Conservation (phyloP, 2,797 vertebrate genomes). For the Falco peregrinus region DNA sequence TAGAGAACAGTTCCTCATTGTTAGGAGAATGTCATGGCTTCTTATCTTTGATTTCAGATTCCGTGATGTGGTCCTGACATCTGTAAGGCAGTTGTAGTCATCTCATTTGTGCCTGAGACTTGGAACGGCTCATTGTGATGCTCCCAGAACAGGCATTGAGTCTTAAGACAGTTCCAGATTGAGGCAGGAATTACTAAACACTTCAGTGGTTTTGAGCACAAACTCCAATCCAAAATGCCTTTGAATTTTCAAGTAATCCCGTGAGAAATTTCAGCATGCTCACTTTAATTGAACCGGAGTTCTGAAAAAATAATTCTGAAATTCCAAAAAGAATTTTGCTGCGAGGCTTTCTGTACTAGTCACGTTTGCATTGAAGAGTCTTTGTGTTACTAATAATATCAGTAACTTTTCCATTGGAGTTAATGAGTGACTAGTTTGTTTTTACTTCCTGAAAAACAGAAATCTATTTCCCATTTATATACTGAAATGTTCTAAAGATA, state of each 20-base stretch:
- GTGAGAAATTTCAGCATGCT: background rate
- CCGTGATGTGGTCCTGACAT: background rate
- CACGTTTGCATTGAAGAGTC: background rate
- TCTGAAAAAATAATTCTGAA: background rate
- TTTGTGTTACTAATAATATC: background rate
- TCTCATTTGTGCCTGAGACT: background rate
- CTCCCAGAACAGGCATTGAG: background rate
- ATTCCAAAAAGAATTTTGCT: background rate
- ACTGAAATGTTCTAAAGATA: background rate
- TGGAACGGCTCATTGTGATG: background rate
- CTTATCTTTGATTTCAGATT: background rate
- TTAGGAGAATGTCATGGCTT: background rate
- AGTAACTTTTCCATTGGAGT: background rate
- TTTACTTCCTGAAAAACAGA: background rate
- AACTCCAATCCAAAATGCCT: background rate
- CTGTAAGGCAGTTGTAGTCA: background rate
- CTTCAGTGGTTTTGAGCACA: background rate
- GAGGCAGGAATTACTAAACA: background rate
- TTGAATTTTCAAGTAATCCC: background rate
- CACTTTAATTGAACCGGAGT: accelerated
- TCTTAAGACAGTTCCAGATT: background rate
- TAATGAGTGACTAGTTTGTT: background rate
- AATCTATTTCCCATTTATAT: background rate
- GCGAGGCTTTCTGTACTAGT: background rate
- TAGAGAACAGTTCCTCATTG: background rate